phyloP scores from a whole-genome alignment of 2,113 vertebrate species.

The Proterorhinus semilunaris region DNA sequence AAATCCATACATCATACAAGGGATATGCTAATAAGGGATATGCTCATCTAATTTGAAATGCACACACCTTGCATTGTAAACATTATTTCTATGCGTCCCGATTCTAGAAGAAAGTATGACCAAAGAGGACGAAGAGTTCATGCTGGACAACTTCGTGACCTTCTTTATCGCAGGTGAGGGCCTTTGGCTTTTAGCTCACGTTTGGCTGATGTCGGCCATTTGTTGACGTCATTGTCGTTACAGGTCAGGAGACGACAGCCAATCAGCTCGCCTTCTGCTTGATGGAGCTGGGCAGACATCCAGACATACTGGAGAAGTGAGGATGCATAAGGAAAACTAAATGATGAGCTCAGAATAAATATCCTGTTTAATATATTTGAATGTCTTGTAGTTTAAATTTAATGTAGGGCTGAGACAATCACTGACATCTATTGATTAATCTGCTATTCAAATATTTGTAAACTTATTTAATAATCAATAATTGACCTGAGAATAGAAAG shows the following conservation, averaged over 20 bases:
- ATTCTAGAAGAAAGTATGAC: conserved; percentile 76
- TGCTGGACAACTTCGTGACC: conserved; percentile 92
- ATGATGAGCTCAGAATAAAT: too few relatives aligned
- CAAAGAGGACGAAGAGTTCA: conserved; percentile 79
- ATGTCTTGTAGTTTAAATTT: too few relatives aligned
- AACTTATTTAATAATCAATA: too few relatives aligned
- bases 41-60: neutral
- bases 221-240: neutral
- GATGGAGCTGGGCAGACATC: conserved; percentile 85
- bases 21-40: too few relatives aligned
- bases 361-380: too few relatives aligned
- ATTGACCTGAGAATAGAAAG: too few relatives aligned
- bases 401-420: too few relatives aligned
- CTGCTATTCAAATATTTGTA: too few relatives aligned
- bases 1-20: too few relatives aligned
- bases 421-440: too few relatives aligned
- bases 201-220: neutral
- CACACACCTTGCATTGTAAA: neutral
- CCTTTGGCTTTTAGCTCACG: neutral
- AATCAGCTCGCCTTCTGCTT: conserved; percentile 86
- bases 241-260: conserved; percentile 91
- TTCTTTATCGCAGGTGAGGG: conserved; percentile 90
- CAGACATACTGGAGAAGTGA: conserved; percentile 85
- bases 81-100: neutral
- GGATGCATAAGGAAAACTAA: neutral